Base-by-base conservation (phyloP, 2,888 invertebrate genomes). In the Spodoptera littoralis region DNA sequence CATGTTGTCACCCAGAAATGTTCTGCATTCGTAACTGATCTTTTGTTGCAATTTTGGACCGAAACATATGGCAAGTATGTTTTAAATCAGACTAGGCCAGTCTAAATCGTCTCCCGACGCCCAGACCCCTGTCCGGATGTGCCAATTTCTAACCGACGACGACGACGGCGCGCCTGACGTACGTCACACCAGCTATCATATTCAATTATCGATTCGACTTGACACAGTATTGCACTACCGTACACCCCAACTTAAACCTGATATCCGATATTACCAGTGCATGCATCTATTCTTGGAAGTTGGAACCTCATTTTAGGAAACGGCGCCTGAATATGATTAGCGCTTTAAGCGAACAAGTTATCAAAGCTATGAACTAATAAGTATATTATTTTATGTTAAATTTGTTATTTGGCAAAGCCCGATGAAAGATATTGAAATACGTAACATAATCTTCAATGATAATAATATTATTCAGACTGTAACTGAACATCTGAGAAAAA, bases 101-200 rank as follows among this genome's bases (percentile, higher is more conserved):
- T 69, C 73, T 77, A 73, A 77, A 80, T 70, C 60, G 79, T 83
- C 75, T 84, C 77, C 74, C 77, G 79, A 66, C 74, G 70, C 59
- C 73, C 79, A 78, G 80, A 83, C 84, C 86, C 87, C 84, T 76
- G 80, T 82, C 86, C 86, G 90, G 90, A 91, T 84, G 86, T 86
- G 87, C 87, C 89, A 90, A 90, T 90, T 89, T 78, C 85, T 82
- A 86, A 73, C 79, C 80, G 76, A 82, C 80, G 78, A 67, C 72
- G 71, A 36, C 65, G 72, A 65, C 77, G 81, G 77, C 79, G 82
- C 52, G 60, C 73, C 65, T 76, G 86, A 84, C 82, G 61, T 82
- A 80, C 83, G 84, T 78, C 81, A 83, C 81, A 81, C 81, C 79
- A 81, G 80, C 78, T 84, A 85, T 86, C 86, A 79, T 81, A 83